Evolutionary conservation across 1,140 invertebrate genomes (phyloP).

Genomic region (Periplaneta americana): DNA sequence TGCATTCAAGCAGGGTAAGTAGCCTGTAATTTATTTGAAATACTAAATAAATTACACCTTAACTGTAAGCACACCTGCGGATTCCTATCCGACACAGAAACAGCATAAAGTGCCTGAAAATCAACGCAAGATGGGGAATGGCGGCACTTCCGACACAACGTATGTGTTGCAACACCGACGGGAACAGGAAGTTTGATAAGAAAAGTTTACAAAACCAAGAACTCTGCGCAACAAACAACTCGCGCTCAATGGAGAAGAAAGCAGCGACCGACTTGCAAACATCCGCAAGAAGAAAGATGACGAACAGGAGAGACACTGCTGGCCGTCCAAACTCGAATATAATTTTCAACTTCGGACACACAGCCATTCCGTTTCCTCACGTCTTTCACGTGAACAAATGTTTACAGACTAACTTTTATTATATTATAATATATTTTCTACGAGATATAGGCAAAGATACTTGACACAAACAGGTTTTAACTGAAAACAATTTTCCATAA

Average conservation of each 20-base stretch:
- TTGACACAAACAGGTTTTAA: no score
- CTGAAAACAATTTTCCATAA: no score
- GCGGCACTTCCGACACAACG: background rate
- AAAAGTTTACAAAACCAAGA: background rate
- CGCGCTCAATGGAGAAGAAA: background rate
- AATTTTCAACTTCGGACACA: background rate
- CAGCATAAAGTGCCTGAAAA: background rate
- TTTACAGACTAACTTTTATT: no score
- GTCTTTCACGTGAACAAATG: background rate
- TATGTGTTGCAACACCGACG: background rate
- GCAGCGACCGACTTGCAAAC: no score
- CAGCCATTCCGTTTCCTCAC: no score
- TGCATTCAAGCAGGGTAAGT: no score
- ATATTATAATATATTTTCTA: no score
- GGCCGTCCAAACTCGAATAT: background rate
- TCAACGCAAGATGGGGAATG: background rate
- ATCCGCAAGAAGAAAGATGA: background rate
- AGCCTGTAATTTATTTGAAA: no score
- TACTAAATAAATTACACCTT: no score
- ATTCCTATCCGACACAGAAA: no score
- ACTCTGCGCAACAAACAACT: constrained; percentile 22
- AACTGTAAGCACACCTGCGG: no score
- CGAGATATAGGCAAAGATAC: no score
- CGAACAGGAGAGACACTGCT: background rate
- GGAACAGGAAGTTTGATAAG: background rate